phyloP scores from a whole-genome alignment of 2,113 vertebrate species.

The Brachyhypopomus gauderio region DNA sequence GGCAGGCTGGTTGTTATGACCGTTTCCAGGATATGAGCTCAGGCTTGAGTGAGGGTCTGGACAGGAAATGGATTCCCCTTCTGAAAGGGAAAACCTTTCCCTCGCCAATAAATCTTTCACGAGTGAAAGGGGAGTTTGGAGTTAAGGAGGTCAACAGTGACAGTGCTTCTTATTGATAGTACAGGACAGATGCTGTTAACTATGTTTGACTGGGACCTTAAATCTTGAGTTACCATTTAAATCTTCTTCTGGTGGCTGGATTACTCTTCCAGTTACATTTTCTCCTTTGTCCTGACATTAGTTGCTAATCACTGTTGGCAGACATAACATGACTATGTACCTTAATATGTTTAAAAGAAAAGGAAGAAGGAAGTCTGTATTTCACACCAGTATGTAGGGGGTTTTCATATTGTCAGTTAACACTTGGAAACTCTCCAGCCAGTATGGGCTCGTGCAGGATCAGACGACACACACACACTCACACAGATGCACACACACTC shows the following conservation, averaged over 20 bases:
- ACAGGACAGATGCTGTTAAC: not conserved
- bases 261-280: not conserved
- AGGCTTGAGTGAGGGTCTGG: conserved; percentile 54
- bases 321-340: no score
- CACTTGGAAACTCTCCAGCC: not conserved
- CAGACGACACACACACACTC: not conserved
- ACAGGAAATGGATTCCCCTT: conserved; percentile 66
- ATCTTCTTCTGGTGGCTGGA: not conserved
- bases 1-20: conserved; percentile 65
- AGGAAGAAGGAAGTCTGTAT: no score
- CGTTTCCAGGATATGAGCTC: conserved; percentile 75
- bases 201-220: no score
- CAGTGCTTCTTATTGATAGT: not conserved
- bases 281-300: no score
- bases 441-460: no score
- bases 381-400: no score
- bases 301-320: no score
- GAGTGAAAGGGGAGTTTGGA: not conserved
- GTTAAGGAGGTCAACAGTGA: not conserved
- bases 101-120: conserved; percentile 25
- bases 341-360: no score
- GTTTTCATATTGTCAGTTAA: no score
- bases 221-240: not conserved
- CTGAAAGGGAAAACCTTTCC: conserved; percentile 34
- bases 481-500: conserved; percentile 34